phyloP scores from a whole-genome alignment of 2,888 invertebrate species.

The Andrena marginata region DNA sequence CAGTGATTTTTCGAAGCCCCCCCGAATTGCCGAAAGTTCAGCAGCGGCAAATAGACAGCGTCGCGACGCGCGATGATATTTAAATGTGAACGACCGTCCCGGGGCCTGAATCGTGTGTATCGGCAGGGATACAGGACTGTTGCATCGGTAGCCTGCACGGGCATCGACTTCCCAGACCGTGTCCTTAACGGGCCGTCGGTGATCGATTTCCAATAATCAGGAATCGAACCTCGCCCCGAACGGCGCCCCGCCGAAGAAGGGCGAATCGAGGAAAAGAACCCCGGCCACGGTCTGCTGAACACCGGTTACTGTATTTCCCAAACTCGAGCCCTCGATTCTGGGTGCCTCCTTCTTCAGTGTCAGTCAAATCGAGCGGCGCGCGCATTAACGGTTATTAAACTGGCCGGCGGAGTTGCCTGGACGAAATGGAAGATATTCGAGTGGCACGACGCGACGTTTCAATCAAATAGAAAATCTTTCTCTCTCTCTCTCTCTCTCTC shows the following conservation, averaged over 20 bases:
- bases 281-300: constrained; percentile 61
- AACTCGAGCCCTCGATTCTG: constrained; percentile 28
- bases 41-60: neutral
- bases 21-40: constrained; percentile 48
- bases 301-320: constrained; percentile 57
- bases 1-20: constrained; percentile 5
- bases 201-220: constrained; percentile 79
- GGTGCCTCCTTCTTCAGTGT: constrained; percentile 18
- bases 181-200: constrained; percentile 64
- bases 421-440: constrained; percentile 43
- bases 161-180: constrained; percentile 48
- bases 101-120: constrained; percentile 35
- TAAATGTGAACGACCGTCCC: constrained; percentile 75
- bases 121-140: constrained; percentile 30
- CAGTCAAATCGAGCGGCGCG: constrained; percentile 50
- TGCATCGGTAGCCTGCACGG: constrained; percentile 32
- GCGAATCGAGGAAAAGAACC: constrained; percentile 57
- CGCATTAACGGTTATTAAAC: constrained; percentile 54
- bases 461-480: constrained; percentile 21
- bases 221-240: constrained; percentile 65
- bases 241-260: constrained; percentile 37
- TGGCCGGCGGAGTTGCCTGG: neutral
- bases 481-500: no score
- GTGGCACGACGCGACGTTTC: constrained; percentile 30
- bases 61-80: constrained; percentile 66